Evolutionary conservation across 1,140 invertebrate species (phyloP).

Genomic region (Elymnias hypermnestra): DNA sequence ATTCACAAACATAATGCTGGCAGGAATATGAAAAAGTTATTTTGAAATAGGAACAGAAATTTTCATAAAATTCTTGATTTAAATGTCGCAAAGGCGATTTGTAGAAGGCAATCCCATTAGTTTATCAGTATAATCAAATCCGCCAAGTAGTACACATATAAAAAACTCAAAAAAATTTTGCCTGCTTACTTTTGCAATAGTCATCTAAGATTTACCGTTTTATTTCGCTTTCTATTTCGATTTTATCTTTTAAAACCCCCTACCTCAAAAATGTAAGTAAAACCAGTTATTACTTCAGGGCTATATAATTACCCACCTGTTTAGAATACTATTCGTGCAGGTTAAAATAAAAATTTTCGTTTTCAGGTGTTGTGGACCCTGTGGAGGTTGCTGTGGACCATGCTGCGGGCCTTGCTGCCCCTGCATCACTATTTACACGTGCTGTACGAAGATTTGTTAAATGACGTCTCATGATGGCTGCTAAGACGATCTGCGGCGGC

Average conservation of each 20-base stretch:
- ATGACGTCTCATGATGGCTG: not conserved
- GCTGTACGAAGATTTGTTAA: slow-evolving; percentile 66
- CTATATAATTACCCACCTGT: no score
- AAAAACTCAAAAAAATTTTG: slow-evolving; percentile 39
- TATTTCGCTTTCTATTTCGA: not conserved
- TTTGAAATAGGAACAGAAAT: not conserved
- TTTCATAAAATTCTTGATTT: slow-evolving; percentile 3
- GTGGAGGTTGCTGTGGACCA: slow-evolving; percentile 34
- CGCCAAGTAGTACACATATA: slow-evolving; percentile 31
- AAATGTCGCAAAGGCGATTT: slow-evolving; percentile 28
- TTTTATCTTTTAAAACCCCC: not conserved
- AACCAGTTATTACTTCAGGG: no score
- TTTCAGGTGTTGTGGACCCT: slow-evolving; percentile 44
- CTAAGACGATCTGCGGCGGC: slow-evolving; percentile 6
- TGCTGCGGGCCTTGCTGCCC: slow-evolving; percentile 46
- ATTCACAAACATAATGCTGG: not conserved
- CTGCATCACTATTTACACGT: slow-evolving; percentile 59
- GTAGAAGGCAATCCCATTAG: slow-evolving; percentile 17
- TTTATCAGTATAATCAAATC: slow-evolving; percentile 47
- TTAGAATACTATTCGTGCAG: not conserved
- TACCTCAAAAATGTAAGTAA: slow-evolving; percentile 38
- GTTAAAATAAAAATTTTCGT: not conserved
- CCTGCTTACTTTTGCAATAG: slow-evolving; percentile 4
- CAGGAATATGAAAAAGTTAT: not conserved
- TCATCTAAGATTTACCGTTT: slow-evolving; percentile 5